Evolutionary conservation across 2,888 invertebrate species (phyloP), one percentile per base, ranked within the genome.

Genomic region (Ectemnius continuus): DNA sequence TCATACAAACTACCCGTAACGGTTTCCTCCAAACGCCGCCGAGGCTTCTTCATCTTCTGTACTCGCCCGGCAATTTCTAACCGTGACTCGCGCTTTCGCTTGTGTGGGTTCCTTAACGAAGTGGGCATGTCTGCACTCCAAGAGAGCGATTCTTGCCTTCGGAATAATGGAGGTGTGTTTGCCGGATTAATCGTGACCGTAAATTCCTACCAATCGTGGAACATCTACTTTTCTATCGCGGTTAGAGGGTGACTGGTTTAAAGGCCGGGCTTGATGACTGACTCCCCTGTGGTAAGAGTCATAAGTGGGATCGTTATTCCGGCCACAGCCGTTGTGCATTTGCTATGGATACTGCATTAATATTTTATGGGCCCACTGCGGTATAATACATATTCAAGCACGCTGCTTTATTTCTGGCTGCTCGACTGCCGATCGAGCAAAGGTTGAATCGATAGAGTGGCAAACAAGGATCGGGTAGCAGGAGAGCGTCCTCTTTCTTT

Each of bases 1-100:
- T 82, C 67, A 74, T 82, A 56, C 63, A 14, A 23, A 4, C 28
- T 63, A 47, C 62, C 36, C 6, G 16, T 75, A 77, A 80, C 81
- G 76, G 79, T 65, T 63, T 63, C 45, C 26, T 60, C 72, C 52
- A 67, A 61, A 70, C 70, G 73, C 75, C 70, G 68, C 58, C 66
- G 47, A n/a, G 20, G 56, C 52, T n/a, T 45, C 59, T 61, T 26
- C 70, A 67, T 67, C 69, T 67, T 64, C 26, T 72, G 75, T 65
- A 73, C 28, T 36, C 74, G 60, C 67, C 66, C 78, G 76, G 82
- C 88, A 88, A 88, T 88, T 88, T 88, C 84, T 86, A 85, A 82
- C 82, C 79, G 79, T 88, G 88, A 88, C 88, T 88, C 84, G 79
- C 80, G 85, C 76, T 69, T 81, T 81, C 63, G 63, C 56, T 26